Evolutionary conservation across 2,113 vertebrate species (phyloP), one percentile per base, ranked within the genome.

Genomic region (Syngnathus floridae): DNA sequence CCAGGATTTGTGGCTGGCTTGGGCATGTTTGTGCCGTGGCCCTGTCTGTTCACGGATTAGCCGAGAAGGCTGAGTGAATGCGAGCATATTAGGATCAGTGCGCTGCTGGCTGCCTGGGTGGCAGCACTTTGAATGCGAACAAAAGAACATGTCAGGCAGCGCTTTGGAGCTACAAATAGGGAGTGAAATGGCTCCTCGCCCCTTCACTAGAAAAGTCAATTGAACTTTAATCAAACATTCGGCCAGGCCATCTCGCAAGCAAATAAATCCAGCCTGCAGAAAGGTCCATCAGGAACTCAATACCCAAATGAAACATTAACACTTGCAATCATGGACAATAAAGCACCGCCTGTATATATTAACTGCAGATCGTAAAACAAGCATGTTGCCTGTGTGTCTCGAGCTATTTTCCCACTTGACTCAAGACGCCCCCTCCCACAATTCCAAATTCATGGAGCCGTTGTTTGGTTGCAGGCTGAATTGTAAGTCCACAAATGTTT

Each of bases 151-250:
- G 85, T 87, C 74, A 74, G 90, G 87, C 83, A 86, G 81, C 89
- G 93, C 91, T 92, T 76, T 83, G 88, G 84, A 63, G 87, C 88
- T 89, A 86, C 93, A 92, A 91, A 93, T 78, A 89, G 87, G 88
- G 89, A 92, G 84, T 64, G 87, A 89, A 91, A 61, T 89, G 82
- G 92, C 90, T 91, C 79, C 71, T 77, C 78, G 90, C 89, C 87
- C 88, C 86, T 87, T 88, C 73, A 76, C 89, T 78, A 91, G 87
- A 60, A 84, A 87, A 94, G 93, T 92, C 92, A 93, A 94, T 89
- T 89, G 91, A 93, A 93, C 91, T 92, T 94, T 92, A 94, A 98
- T 98, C 94, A 95, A 93, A 96, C 93, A 94, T 92, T 94, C 90
- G 89, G n/a, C 84, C 88, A 14, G 85, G 82, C 59, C 83, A 67